Base-by-base conservation (phyloP, 2,113 vertebrate genomes). In the Accipiter virgatus region DNA sequence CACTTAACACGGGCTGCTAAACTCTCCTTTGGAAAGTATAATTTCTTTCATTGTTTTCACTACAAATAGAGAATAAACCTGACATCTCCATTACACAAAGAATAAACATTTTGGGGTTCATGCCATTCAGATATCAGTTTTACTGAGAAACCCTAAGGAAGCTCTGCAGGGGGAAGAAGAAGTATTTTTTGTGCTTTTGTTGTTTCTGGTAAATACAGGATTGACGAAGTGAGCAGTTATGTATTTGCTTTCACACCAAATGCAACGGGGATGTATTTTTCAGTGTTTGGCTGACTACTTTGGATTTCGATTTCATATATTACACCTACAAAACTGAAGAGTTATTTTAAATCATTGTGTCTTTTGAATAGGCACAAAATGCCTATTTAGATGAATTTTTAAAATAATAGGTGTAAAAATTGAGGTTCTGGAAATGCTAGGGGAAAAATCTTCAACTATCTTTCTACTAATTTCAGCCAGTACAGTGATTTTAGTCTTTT, bases 161-260 rank as follows among this genome's bases (percentile, higher is more conserved):
- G 72, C 62, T 93, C 3, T 55, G 50, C 32, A 63, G 58, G 40
- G 45, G 53, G 26, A 81, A 80, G 55, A 78, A 91, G n/a, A 84
- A 77, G 62, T 38, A 27, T 66, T 96, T 58, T 92, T 95, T 95
- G 43, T 96, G 36, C 45, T 89, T 86, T 93, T 95, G 56, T 96
- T 59, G 86, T 95, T 96, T 80, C 75, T 96, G 68, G 47, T 93
- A 68, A 86, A 77, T 86, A 67, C 26, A 63, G 47, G 31, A 40
- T 87, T 97, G 74, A 72, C 25, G 53, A 97, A 93, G 77, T 82
- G 78, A 95, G 62, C 63, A 12, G 55, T 70, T 79, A 93, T 81
- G 45, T 88, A 63, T 97, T 97, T 97, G 40, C 70, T 95, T 97
- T 97, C 85, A 95, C 27, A 66, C 10, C 4, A 20, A 93, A 81